A percentile compares a stretch with the other conserved stretches of the same genome.
Evolutionary conservation across 1,140 invertebrate genomes (phyloP).

Genomic region (Zaprionus capensis): DNA sequence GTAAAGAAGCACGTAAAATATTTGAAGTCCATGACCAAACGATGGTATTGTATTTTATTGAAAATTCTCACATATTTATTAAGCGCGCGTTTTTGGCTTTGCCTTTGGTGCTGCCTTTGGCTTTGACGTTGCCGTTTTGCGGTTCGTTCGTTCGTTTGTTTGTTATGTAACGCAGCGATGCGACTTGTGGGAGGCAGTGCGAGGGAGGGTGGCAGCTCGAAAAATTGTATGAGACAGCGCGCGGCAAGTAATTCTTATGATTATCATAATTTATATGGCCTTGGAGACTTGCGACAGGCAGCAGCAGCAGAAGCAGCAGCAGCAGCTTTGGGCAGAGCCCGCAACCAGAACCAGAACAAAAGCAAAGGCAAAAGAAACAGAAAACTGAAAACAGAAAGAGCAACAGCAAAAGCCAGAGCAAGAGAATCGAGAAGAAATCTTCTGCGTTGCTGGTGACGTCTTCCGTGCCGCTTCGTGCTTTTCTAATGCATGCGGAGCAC

Average conservation of each 20-base stretch:
- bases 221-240: constrained; percentile 53
- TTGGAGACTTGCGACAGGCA: constrained; percentile 47
- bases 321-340: constrained; percentile 20
- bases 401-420: constrained; percentile 13
- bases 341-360: constrained; percentile 59
- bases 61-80: constrained; percentile 61
- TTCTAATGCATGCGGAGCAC: constrained; percentile 68
- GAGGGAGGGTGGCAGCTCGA: constrained; percentile 11
- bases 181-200: constrained; percentile 4
- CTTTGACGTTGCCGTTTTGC: background rate
- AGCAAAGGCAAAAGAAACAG: constrained; percentile 29
- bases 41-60: constrained; percentile 52
- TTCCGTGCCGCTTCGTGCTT: constrained; percentile 79
- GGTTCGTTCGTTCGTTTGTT: constrained; percentile 22
- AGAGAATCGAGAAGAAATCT: constrained; percentile 40
- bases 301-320: constrained; percentile 11
- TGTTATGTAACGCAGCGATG: constrained; percentile 59
- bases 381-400: background rate
- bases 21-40: constrained; percentile 40
- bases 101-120: constrained; percentile 9
- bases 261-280: constrained; percentile 83
- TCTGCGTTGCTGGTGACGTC: constrained; percentile 62
- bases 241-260: constrained; percentile 78
- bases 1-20: constrained; percentile 70
- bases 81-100: constrained; percentile 17